Conservation (phyloP, 2,888 invertebrate genomes). For the Sialis lutaria region DNA sequence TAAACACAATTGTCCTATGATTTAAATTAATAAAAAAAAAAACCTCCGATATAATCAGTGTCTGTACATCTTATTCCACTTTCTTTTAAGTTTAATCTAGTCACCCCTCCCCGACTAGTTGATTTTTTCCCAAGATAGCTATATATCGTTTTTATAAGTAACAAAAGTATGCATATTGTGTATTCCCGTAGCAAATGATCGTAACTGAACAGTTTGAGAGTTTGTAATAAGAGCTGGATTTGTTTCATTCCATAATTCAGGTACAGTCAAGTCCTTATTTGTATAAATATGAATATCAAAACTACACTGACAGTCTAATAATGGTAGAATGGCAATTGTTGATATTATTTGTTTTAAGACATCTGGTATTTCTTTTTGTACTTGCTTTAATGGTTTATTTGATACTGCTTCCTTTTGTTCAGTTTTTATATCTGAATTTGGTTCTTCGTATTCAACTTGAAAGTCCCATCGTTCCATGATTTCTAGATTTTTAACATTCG, state of each 20-base stretch:
- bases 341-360: constrained; percentile 92
- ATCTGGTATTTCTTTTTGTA: constrained; percentile 87
- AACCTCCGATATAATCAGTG: no score
- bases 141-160: constrained; percentile 64
- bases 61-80: neutral
- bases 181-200: constrained; percentile 83
- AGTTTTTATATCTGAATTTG: constrained; percentile 24
- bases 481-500: constrained; percentile 81
- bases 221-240: constrained; percentile 75
- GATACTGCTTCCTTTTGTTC: constrained; percentile 34
- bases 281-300: constrained; percentile 93
- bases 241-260: constrained; percentile 83
- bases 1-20: no score
- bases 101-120: neutral
- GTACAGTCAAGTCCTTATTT: constrained; percentile 63
- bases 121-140: neutral
- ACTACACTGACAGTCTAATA: constrained; percentile 80
- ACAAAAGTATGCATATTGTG: constrained; percentile 93
- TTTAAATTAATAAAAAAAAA: no score
- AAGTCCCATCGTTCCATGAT: constrained; percentile 97
- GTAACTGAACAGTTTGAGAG: constrained; percentile 78
- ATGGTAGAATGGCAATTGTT: constrained; percentile 86
- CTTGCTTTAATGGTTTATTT: constrained; percentile 64
- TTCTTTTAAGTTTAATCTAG: neutral
- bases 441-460: constrained; percentile 67